Evolutionary conservation across 2,797 vertebrate genomes (phyloP).

Genomic region (Rhadinocentrus ornatus): DNA sequence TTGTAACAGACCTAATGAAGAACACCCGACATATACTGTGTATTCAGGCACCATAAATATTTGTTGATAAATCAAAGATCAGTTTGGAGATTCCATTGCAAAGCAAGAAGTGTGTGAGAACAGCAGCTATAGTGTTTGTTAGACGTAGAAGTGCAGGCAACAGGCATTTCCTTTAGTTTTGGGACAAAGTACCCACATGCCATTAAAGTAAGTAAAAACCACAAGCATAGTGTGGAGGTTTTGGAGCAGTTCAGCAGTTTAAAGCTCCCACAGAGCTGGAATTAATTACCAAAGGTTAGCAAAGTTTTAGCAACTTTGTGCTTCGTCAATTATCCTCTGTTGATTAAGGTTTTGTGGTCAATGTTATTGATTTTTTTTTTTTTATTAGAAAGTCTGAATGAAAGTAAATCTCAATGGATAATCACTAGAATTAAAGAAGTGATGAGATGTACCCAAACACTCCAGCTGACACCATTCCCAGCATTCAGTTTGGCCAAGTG

Average conservation of each 20-base stretch:
- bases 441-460: not conserved
- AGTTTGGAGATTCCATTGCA: not conserved
- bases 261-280: not conserved
- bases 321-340: not conserved
- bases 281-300: not conserved
- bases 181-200: not conserved
- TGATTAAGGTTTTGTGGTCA: not conserved
- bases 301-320: not conserved
- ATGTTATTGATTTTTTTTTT: not conserved
- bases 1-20: too few relatives aligned
- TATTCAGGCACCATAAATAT: not conserved
- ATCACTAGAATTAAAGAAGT: not conserved
- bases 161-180: conserved; percentile 9
- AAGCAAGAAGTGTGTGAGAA: conserved; percentile 8
- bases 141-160: conserved; percentile 10
- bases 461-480: not conserved
- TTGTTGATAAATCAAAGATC: not conserved
- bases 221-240: not conserved
- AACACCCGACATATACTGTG: not conserved
- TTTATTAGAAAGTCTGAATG: not conserved
- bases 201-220: conserved; percentile 1
- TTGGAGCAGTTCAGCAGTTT: not conserved
- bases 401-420: not conserved
- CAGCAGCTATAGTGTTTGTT: conserved; percentile 10
- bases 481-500: conserved; percentile 12